These are phyloP conservation scores for Eupithecia centaureata DNA, from an alignment of 2,888 invertebrate genomes.

Conservation along the genomic window DNA sequence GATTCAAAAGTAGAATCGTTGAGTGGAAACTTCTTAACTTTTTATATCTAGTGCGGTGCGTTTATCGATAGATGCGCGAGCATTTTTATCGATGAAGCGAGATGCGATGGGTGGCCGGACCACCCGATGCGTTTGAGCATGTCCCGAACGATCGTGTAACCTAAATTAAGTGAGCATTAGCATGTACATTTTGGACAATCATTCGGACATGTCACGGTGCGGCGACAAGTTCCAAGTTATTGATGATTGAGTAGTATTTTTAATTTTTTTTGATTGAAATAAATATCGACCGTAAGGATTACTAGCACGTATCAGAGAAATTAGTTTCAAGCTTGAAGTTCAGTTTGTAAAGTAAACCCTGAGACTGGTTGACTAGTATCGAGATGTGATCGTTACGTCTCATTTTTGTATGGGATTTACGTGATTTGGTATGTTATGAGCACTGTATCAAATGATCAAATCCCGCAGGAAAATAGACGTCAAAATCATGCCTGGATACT, in stretches of 20 bases:
- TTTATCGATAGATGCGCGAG: slow-evolving; percentile 60
- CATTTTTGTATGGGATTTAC: too few species aligned
- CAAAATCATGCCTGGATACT: too few species aligned
- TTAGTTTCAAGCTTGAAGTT: not conserved
- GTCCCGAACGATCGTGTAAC: slow-evolving; percentile 48
- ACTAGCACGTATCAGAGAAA: not conserved
- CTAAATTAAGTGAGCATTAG: slow-evolving; percentile 67
- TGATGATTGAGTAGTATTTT: slow-evolving; percentile 18
- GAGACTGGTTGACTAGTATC: too few species aligned
- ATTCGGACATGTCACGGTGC: slow-evolving; percentile 45
- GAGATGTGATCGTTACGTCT: too few species aligned
- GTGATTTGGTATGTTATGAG: too few species aligned
- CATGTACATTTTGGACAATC: slow-evolving; percentile 64
- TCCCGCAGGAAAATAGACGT: too few species aligned
- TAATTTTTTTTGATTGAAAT: slow-evolving; percentile 2
- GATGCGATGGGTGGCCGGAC: slow-evolving; percentile 62
- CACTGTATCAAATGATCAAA: too few species aligned
- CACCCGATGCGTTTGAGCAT: slow-evolving; percentile 59
- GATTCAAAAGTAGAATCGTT: slow-evolving; percentile 10
- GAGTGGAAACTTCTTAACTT: slow-evolving; percentile 29
- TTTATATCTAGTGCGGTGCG: slow-evolving; percentile 62
- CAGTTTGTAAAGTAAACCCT: not conserved
- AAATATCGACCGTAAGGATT: not conserved
- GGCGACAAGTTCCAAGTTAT: slow-evolving; percentile 39
- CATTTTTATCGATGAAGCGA: slow-evolving; percentile 46